These are phyloP conservation scores for Athalia circularis DNA, from an alignment of 2,888 invertebrate genomes.

Conservation along the genomic window DNA sequence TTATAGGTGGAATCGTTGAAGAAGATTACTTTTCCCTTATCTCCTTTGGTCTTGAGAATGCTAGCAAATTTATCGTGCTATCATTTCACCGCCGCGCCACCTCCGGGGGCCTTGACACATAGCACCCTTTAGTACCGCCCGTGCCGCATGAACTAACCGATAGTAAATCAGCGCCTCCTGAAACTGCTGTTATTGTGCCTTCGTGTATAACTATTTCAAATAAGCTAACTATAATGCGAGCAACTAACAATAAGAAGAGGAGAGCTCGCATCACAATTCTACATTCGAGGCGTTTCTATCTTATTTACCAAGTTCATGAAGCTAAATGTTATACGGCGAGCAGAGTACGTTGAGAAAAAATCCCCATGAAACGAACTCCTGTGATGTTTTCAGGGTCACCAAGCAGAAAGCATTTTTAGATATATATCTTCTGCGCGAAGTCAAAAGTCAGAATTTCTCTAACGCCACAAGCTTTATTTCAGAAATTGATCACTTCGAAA, in stretches of 20 bases:
- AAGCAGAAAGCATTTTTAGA: too few species aligned
- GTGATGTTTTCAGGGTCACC: too few species aligned
- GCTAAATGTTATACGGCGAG: too few species aligned
- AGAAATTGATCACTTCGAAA: too few species aligned
- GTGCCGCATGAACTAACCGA: conserved; percentile 4
- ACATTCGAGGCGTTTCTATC: too few species aligned
- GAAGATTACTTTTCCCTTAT: conserved; percentile 31
- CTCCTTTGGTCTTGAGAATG: conserved; percentile 4
- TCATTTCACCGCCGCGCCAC: not conserved
- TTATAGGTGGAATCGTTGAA: conserved; percentile 2
- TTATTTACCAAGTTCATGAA: too few species aligned
- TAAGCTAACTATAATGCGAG: not conserved
- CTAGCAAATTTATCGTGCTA: conserved; percentile 29
- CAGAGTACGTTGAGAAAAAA: too few species aligned
- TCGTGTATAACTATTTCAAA: conserved; percentile 4
- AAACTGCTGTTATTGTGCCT: not conserved
- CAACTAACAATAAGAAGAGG: not conserved
- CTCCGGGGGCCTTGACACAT: conserved; percentile 21
- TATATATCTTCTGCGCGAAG: too few species aligned
- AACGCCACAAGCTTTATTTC: too few species aligned
- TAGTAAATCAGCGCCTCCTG: conserved; percentile 21
- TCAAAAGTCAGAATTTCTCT: too few species aligned
- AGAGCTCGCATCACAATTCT: too few species aligned
- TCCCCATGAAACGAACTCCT: too few species aligned
- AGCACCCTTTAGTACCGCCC: conserved; percentile 34